phyloP scores from a whole-genome alignment of 2,888 invertebrate species.

The Hofmannophila pseudospretella region DNA sequence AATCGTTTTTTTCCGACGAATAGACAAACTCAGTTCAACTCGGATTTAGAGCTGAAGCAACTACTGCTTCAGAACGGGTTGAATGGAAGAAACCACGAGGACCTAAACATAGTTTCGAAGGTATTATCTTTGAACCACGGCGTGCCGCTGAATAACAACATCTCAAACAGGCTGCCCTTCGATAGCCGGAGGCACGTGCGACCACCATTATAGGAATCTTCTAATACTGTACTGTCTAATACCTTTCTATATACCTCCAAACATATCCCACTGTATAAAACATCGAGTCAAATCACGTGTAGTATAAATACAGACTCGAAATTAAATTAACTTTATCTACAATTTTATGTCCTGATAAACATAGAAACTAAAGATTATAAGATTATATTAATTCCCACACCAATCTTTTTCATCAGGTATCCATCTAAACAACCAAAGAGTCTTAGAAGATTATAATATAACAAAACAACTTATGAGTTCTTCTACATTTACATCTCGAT shows the following conservation, averaged over 20 bases:
- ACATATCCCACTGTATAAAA: not conserved
- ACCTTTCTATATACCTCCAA: too few relatives aligned
- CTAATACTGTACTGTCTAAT: too few relatives aligned
- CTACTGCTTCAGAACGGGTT: constrained; percentile 82
- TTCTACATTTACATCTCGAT: too few relatives aligned
- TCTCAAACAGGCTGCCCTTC: constrained; percentile 60
- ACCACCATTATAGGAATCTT: constrained; percentile 17
- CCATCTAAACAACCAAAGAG: constrained; percentile 18
- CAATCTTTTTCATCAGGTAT: constrained; percentile 3
- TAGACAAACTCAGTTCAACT: constrained; percentile 53
- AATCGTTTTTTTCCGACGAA: constrained; percentile 49
- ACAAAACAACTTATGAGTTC: too few relatives aligned
- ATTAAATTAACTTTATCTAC: too few relatives aligned
- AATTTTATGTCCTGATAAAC: too few relatives aligned
- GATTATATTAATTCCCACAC: too few relatives aligned
- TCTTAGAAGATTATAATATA: constrained; percentile 1
- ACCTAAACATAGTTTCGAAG: constrained; percentile 89
- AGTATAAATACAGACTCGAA: too few relatives aligned
- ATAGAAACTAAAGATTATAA: too few relatives aligned
- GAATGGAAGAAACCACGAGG: constrained; percentile 81
- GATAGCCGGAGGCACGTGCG: constrained; percentile 60
- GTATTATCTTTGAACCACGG: constrained; percentile 88
- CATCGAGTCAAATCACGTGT: not conserved
- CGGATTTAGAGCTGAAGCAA: constrained; percentile 80
- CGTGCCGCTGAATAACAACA: constrained; percentile 65